Conservation (phyloP, 2,797 vertebrate genomes). For the Sibirionetta formosa region DNA sequence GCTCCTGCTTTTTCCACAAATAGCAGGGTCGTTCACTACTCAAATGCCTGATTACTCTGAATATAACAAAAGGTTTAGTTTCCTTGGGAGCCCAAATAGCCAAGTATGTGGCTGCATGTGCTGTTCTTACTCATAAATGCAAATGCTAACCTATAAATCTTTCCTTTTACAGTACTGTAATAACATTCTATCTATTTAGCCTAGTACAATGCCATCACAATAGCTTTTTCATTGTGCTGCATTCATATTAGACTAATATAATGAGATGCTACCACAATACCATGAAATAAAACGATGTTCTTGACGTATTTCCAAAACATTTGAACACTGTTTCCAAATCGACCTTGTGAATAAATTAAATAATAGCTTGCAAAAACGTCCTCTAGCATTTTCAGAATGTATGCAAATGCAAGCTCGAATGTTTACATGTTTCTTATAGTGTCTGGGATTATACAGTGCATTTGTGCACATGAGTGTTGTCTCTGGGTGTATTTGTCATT, state of each 20-base stretch:
- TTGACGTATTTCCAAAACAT: constrained; percentile 73
- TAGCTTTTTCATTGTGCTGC: constrained; percentile 68
- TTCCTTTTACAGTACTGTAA: constrained; percentile 51
- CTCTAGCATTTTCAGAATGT: constrained; percentile 71
- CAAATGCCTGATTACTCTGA: constrained; percentile 61
- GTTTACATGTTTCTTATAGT: constrained; percentile 79
- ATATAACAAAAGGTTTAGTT: constrained; percentile 41
- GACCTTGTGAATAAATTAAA: constrained; percentile 77
- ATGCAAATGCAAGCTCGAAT: constrained; percentile 71
- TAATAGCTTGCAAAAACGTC: constrained; percentile 73
- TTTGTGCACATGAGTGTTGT: constrained; percentile 65
- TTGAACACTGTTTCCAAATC: constrained; percentile 74
- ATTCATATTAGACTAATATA: constrained; percentile 68
- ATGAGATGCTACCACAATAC: constrained; percentile 66
- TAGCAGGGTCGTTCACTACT: constrained; percentile 32
- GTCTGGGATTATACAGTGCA: constrained; percentile 63
- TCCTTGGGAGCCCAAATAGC: constrained; percentile 59
- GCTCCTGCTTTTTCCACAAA: constrained; percentile 14
- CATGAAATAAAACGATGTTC: constrained; percentile 68
- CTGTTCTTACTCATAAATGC: constrained; percentile 63
- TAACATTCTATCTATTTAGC: constrained; percentile 67
- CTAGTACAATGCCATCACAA: constrained; percentile 62
- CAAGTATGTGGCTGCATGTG: constrained; percentile 41
- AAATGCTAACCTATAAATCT: constrained; percentile 63
- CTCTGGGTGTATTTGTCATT: constrained; percentile 71